Base-by-base conservation (phyloP, 2,113 vertebrate species). In the Melanerpes aurifrons region DNA sequence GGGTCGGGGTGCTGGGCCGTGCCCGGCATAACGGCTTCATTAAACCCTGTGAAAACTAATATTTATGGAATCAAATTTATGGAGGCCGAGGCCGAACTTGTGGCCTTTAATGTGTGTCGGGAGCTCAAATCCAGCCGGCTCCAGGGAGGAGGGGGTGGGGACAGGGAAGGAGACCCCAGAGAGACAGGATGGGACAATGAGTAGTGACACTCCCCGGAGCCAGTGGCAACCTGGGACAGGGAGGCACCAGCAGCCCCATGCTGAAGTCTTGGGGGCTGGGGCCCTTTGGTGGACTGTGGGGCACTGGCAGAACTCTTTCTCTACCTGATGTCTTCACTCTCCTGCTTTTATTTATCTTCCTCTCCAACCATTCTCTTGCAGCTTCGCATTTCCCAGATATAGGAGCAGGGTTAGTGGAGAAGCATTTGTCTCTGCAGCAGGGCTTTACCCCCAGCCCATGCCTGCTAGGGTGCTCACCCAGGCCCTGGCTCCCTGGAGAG, bases 41-140 rank as follows among this genome's bases (percentile, higher is more conserved):
- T 98, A 98, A 96, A 98, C 97, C 97, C 96, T 97, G 97, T 85
- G 96, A 97, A 97, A 98, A 97, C 97, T 97, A 98, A 97, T 98
- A 97, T 97, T 98, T 98, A 97, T 97, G 97, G 98, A 97, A 97
- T 97, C 97, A 97, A 97, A 97, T 97, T 97, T 98, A 97, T 97
- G 97, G 98, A 97, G 97, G 93, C 95, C 81, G 3, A 95, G 94
- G 85, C 96, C 89, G 93, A 96, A 96, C 96, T 92, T 95, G 96
- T 95, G 96, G 94, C 93, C 96, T 96, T 94, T 96, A 95, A 96
- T 87, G 91, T 95, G 94, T 95, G 93, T 87, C 45, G 61, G 91
- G 89, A 93, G 91, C 95, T 96, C 95, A 96, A 94, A 96, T 95
- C 92, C 91, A 96, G 92, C 84, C 59, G 96, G 95, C 95, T 93